Evolutionary conservation across 2,113 vertebrate genomes (phyloP).

Genomic region (Cryptotis parvus): DNA sequence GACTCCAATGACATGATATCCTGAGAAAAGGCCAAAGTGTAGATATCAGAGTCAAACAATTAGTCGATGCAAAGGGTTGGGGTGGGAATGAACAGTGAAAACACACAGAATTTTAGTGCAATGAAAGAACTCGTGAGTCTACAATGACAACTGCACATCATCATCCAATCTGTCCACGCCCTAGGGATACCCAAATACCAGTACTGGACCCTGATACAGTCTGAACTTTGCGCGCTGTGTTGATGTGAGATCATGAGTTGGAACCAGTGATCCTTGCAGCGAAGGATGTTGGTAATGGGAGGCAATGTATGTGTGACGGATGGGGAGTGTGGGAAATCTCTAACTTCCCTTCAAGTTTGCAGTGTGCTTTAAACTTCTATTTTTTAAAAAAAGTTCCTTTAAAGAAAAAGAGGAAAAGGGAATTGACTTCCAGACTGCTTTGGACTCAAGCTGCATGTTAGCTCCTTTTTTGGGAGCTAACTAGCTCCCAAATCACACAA

Average conservation of each 20-base stretch:
- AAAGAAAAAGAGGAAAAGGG: not conserved
- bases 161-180: not conserved
- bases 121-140: not conserved
- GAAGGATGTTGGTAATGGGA: not conserved
- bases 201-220: too few relatives aligned
- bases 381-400: not conserved
- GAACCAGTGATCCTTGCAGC: not conserved
- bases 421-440: not conserved
- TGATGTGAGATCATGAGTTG: rapidly evolving
- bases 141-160: not conserved
- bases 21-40: not conserved
- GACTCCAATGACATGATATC: not conserved
- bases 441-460: not conserved
- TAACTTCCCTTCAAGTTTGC: not conserved
- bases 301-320: too few relatives aligned
- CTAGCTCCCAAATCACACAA: not conserved
- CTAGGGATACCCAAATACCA: too few relatives aligned
- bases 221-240: not conserved
- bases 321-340: not conserved
- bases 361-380: not conserved
- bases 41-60: not conserved
- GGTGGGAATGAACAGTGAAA: not conserved
- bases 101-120: not conserved
- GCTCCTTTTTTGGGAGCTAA: not conserved
- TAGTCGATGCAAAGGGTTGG: not conserved